Evolutionary conservation across 2,797 vertebrate genomes (phyloP).

Genomic region (Nothura maculosa): DNA sequence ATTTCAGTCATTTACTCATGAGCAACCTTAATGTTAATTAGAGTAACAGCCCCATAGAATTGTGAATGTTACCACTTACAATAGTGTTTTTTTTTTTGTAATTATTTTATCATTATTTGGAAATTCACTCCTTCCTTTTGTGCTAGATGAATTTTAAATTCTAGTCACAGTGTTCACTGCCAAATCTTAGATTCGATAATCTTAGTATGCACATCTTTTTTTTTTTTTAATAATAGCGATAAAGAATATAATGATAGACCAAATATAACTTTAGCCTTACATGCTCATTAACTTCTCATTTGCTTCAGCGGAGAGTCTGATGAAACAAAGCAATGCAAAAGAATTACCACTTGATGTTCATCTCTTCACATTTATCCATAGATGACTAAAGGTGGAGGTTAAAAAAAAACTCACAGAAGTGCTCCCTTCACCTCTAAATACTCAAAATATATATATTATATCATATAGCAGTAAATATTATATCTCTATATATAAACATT

Average conservation of each 20-base stretch:
- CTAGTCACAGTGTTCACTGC: background rate
- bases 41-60: background rate
- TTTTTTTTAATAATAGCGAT: background rate
- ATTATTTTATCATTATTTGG: background rate
- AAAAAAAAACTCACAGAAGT: background rate
- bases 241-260: background rate
- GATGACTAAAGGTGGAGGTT: background rate
- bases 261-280: fast-evolving
- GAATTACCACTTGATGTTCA: background rate
- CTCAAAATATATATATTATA: background rate
- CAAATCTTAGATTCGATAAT: background rate
- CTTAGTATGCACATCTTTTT: background rate
- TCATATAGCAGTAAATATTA: too few relatives aligned
- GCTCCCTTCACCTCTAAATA: background rate
- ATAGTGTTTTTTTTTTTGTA: background rate
- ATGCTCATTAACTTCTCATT: background rate
- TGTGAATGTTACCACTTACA: background rate
- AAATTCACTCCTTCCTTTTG: background rate
- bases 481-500: too few relatives aligned
- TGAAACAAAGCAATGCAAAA: background rate
- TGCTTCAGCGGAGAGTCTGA: background rate
- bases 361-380: background rate
- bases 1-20: background rate
- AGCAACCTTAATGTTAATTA: background rate
- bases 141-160: background rate